These are phyloP conservation scores for Pseudocheirus occidentalis DNA, from an alignment of 2,797 vertebrate genomes.

Conservation along the genomic window DNA sequence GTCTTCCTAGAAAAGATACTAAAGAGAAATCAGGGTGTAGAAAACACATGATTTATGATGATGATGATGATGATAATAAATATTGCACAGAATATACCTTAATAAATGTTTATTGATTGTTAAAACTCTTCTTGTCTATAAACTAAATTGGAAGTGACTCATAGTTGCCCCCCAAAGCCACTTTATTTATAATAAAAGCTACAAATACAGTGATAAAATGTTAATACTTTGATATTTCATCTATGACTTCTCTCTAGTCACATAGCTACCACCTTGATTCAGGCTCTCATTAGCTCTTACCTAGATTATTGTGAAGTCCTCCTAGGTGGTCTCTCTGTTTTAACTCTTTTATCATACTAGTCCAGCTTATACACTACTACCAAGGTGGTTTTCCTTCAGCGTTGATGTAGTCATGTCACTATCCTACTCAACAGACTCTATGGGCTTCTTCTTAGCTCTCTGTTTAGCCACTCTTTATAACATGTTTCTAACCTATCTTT, in stretches of 20 bases:
- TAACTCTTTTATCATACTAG: not conserved
- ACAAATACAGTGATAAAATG: not conserved
- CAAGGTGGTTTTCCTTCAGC: not conserved
- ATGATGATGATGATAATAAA: not conserved
- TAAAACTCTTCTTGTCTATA: not conserved
- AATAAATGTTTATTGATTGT: not conserved
- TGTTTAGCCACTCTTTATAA: not conserved
- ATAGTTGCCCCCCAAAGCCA: not conserved
- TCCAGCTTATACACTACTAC: not conserved
- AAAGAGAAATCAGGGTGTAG: not conserved
- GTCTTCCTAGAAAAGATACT: not conserved
- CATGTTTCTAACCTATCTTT: not conserved
- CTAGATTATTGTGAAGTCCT: not conserved
- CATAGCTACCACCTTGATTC: not conserved
- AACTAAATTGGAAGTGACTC: not conserved
- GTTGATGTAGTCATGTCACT: not conserved
- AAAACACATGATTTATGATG: not conserved
- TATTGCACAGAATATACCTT: not conserved
- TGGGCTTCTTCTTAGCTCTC: not conserved
- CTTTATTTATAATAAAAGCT: not conserved
- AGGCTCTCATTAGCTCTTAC: not conserved
- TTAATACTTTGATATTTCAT: not conserved
- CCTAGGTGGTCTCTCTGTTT: not conserved
- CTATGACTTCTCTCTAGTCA: not conserved
- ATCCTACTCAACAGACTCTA: not conserved